phyloP scores from a whole-genome alignment of 2,888 invertebrate species.

The Zonitis immaculata region DNA sequence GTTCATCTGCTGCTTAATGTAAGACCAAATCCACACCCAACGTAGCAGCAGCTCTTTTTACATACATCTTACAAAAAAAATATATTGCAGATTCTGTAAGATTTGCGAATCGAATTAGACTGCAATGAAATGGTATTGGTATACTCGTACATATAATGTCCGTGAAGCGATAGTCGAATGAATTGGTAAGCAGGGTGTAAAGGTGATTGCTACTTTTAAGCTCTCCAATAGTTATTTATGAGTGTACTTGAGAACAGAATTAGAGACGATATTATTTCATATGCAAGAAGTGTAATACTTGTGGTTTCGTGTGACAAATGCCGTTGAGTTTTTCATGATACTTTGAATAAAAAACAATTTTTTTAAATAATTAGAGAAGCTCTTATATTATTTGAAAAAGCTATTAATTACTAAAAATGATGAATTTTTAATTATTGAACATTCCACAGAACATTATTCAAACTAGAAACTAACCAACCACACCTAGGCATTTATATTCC shows the following conservation, averaged over 20 bases:
- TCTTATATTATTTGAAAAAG: too few species aligned
- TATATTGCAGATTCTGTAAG: slow-evolving; percentile 11
- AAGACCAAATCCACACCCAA: slow-evolving; percentile 22
- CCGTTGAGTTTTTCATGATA: not conserved
- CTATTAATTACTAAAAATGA: not conserved
- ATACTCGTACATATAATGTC: too few species aligned
- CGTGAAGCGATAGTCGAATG: not conserved
- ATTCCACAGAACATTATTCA: not conserved
- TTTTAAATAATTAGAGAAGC: too few species aligned
- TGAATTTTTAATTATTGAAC: not conserved
- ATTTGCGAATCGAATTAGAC: slow-evolving; percentile 18
- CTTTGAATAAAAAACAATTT: too few species aligned
- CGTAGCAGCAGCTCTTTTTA: slow-evolving; percentile 3
- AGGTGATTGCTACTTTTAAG: slow-evolving; percentile 1
- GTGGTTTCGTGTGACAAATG: not conserved
- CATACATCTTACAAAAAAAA: slow-evolving; percentile 9
- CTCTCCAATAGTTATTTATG: slow-evolving; percentile 18
- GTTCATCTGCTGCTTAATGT: slow-evolving; percentile 23
- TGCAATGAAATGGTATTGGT: too few species aligned
- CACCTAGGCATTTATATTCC: not conserved
- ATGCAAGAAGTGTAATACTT: slow-evolving; percentile 14
- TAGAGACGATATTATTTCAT: slow-evolving; percentile 10
- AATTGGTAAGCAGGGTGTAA: slow-evolving; percentile 1
- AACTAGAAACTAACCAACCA: not conserved
- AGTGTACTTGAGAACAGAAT: slow-evolving; percentile 6